Evolutionary conservation across 1,140 invertebrate genomes (phyloP), one percentile per base, ranked within the genome.

Genomic region (Thereuonema tuberculata): DNA sequence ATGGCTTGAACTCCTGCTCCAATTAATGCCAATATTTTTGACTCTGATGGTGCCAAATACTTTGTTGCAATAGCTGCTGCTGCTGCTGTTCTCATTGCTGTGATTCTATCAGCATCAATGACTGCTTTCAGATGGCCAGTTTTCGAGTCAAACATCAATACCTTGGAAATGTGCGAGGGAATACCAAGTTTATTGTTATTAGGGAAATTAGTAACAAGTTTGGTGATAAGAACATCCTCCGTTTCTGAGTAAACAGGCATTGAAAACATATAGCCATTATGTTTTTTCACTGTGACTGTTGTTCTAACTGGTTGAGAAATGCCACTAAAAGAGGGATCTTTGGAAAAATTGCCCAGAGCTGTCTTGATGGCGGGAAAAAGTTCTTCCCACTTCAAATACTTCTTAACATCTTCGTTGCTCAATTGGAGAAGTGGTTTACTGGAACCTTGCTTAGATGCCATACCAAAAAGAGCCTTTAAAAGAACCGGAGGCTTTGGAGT

Each of bases 41-140:
- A n/a, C n/a, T 70, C n/a, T n/a, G n/a, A n/a, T n/a, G n/a, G n/a
- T n/a, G n/a, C n/a, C n/a, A n/a, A n/a, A n/a, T n/a, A n/a, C 67
- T 81, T 81, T 2, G 81, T 81, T 17, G 81, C 80, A 2, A 80
- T 75, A 43, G 76, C 70, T 1, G 81, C 82, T 25, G 78, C 80
- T 31, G 78, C 75, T 2, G 79, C 81, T 17, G 81, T 83, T 64
- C 81, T 74, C 74, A 76, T 79, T 9, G 71, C 73, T 48, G 81
- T 83, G 56, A 82, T 80, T 24, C 78, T 67, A 57, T 72, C 72
- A 17, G 71, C 77, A 69, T 77, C 76, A 56, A 79, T 64, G 26
- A 78, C 67, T n/a, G n/a, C n/a, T n/a, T n/a, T n/a, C n/a, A n/a
- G n/a, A n/a, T n/a, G n/a, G n/a, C n/a, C n/a, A n/a, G n/a, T n/a